A percentile compares a stretch with the other conserved stretches of the same genome.
phyloP scores from a whole-genome alignment of 2,797 vertebrate genomes.

The Onychomys leucogaster region DNA sequence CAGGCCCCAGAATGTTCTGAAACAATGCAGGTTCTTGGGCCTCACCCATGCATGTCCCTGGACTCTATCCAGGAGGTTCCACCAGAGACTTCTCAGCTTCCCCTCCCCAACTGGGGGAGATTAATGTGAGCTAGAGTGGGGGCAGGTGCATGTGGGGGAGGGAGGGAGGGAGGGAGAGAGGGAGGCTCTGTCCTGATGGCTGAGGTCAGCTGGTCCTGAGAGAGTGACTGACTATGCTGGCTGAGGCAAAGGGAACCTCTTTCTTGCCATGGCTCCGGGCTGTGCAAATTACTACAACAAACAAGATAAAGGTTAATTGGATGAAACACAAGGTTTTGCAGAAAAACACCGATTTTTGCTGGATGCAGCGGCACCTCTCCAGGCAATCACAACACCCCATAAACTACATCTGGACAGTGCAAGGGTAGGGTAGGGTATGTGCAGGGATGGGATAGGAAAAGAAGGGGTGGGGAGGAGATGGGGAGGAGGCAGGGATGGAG shows the following conservation, averaged over 20 bases:
- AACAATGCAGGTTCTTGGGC: neutral
- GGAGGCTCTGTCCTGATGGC: neutral
- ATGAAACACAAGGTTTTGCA: neutral
- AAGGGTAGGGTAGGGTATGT: neutral
- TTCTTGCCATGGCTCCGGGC: neutral
- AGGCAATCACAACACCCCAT: rapidly evolving
- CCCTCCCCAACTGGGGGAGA: no score
- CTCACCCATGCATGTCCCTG: neutral
- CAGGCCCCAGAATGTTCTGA: neutral
- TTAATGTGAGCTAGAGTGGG: neutral
- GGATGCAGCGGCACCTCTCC: neutral
- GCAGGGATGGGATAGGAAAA: rapidly evolving
- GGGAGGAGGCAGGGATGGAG: no score
- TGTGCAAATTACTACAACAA: neutral
- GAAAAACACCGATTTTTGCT: neutral
- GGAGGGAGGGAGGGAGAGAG: no score
- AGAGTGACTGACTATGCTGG: neutral
- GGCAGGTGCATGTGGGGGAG: rapidly evolving
- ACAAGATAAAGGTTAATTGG: conserved; percentile 34
- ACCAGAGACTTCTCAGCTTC: rapidly evolving
- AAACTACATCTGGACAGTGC: neutral
- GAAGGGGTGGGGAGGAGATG: neutral
- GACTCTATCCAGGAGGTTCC: neutral
- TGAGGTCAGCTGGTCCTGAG: neutral
- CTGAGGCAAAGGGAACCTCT: neutral